Percentiles rank a stretch among this genome's conserved stretches.
These are phyloP conservation scores for Cathartes aura DNA, from an alignment of 2,113 vertebrate species.

Conservation along the genomic window DNA sequence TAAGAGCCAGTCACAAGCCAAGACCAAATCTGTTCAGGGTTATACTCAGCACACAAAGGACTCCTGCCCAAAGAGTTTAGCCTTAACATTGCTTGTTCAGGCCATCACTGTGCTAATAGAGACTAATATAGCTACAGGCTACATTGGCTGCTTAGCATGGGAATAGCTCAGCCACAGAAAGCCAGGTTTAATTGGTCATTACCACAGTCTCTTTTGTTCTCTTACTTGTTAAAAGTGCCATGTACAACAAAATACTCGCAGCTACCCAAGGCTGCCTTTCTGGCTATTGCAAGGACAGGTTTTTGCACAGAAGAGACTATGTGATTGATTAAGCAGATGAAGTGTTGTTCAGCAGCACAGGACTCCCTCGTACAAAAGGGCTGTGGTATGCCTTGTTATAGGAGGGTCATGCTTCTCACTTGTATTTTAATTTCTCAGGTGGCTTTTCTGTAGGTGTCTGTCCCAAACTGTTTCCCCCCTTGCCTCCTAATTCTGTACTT, in stretches of 20 bases:
- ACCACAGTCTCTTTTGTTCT: not conserved
- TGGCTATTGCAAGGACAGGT: not conserved
- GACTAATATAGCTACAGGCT: not conserved
- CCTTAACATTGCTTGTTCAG: not conserved
- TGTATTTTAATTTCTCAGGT: not conserved
- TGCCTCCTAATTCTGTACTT: not conserved
- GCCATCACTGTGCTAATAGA: not conserved
- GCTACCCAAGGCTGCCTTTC: not conserved
- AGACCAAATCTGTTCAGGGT: not conserved
- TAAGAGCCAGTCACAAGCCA: not conserved
- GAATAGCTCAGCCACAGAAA: conserved; percentile 1
- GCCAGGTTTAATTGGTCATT: conserved; percentile 29
- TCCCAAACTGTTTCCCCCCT: not conserved
- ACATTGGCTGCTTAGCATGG: not conserved
- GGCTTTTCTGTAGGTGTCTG: not conserved
- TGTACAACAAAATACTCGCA: not conserved
- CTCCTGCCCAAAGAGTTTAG: not conserved
- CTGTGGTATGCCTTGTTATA: not conserved
- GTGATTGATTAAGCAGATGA: not conserved
- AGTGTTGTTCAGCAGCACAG: not conserved
- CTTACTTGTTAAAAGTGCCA: not conserved
- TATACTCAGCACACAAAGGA: not conserved
- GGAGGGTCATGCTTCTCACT: not conserved
- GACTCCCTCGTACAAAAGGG: not conserved
- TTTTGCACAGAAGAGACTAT: not conserved